A percentile compares a stretch with the other conserved stretches of the same genome.
Evolutionary conservation across 2,888 invertebrate genomes (phyloP).

Genomic region (Epistrophe grossulariae): DNA sequence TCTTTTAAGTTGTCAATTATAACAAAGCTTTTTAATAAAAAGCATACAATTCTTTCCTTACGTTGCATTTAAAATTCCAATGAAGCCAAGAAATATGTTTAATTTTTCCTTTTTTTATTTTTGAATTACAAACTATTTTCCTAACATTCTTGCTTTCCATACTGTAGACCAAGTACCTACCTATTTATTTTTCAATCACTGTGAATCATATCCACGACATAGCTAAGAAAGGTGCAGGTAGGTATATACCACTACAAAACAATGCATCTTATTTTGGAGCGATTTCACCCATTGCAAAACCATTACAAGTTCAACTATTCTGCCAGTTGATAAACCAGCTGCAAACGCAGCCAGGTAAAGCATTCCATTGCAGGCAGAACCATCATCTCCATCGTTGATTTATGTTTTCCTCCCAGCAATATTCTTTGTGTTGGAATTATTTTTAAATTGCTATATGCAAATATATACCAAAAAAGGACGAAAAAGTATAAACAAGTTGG

Average conservation of each 20-base stretch:
- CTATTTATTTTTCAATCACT: conserved; percentile 11
- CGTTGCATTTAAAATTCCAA: too few species aligned
- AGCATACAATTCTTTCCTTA: too few species aligned
- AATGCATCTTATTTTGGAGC: conserved; percentile 18
- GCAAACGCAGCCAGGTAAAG: neutral
- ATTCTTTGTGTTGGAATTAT: conserved; percentile 12
- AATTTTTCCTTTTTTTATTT: too few species aligned
- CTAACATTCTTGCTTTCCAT: neutral
- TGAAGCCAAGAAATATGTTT: too few species aligned
- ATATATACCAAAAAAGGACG: neutral
- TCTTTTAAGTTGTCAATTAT: too few species aligned
- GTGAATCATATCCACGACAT: neutral
- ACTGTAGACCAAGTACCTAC: neutral
- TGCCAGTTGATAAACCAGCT: conserved; percentile 6
- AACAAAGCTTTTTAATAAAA: too few species aligned
- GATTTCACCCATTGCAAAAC: neutral
- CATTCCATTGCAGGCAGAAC: neutral
- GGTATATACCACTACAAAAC: neutral
- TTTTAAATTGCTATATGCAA: conserved; percentile 19
- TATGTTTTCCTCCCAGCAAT: conserved; percentile 12
- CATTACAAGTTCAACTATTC: conserved; percentile 13
- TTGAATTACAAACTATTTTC: too few species aligned
- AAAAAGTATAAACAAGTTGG: neutral
- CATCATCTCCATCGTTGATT: conserved; percentile 11
- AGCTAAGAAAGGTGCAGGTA: neutral